Evolutionary conservation across 2,888 invertebrate genomes (phyloP), one percentile per base, ranked within the genome.

Genomic region (Drosophila greeni): DNA sequence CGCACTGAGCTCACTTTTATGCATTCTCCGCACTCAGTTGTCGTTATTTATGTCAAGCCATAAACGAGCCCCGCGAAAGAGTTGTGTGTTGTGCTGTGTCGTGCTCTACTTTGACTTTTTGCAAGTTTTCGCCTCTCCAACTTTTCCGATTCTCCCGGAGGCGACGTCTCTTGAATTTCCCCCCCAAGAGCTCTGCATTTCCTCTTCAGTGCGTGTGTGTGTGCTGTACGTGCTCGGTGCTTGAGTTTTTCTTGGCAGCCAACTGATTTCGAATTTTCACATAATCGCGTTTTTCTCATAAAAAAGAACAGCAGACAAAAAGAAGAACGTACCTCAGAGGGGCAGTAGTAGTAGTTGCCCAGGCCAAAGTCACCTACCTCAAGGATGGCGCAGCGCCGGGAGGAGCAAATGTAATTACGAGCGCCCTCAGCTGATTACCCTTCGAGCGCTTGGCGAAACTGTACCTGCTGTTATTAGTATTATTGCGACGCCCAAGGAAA

Each of bases 201-300:
- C 60, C 66, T 42, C 33, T 47, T 39, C 37, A 33, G 14, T 14
- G 45, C 12, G 11, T 34, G 37, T 34, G 37, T 60, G 42, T 24
- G 33, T 18, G 33, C 16, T 9, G 57, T 67, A 65, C 58, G 65
- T 68, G 70, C 45, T 45, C 66, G 11, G 34, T 33, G 26, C 40
- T 33, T 49, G 43, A 48, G 61, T 36, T 59, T 33, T 37, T 36
- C 66, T 29, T 55, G 29, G 60, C 49, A 37, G 49, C 43, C 60
- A 49, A 59, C 70, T 59, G 49, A 69, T 69, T 69, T 69, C 69
- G 20, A 58, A 49, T 65, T 65, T 57, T 42, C 69, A 58, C 69
- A 66, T 49, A 66, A 66, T 69, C 65, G 43, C 48, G 43, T 58
- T 57, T 49, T 12, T 8, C 59, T 8, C 56, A 56, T 47, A 18